Evolutionary conservation across 2,888 invertebrate genomes (phyloP).

Genomic region (Lochmaea capreae): DNA sequence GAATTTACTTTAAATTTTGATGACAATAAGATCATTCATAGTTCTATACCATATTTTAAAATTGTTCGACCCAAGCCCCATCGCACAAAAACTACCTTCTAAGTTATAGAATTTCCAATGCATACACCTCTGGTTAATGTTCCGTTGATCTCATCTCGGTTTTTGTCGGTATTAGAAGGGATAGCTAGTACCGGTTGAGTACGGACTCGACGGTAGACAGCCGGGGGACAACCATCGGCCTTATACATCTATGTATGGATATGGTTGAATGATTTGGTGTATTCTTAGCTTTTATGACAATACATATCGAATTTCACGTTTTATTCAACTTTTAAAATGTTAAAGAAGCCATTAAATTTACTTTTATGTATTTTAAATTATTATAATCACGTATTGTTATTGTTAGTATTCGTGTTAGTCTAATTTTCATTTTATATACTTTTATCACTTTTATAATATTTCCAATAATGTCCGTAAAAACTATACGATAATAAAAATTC

Average conservation of each 20-base stretch:
- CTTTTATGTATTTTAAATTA: neutral
- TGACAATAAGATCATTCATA: too few relatives aligned
- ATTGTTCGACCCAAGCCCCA: too few relatives aligned
- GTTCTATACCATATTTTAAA: too few relatives aligned
- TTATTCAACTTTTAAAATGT: neutral
- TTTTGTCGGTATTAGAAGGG: conserved; percentile 47
- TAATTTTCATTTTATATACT: too few relatives aligned
- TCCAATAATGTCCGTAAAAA: too few relatives aligned
- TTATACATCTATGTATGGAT: neutral
- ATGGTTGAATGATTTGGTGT: conserved; percentile 1
- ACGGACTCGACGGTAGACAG: conserved; percentile 16
- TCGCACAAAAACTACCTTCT: too few relatives aligned
- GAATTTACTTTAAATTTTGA: too few relatives aligned
- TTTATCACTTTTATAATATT: too few relatives aligned
- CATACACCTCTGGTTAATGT: conserved; percentile 29
- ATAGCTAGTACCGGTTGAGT: conserved; percentile 25
- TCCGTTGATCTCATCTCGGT: conserved; percentile 41
- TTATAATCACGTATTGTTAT: too few relatives aligned
- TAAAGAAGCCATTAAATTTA: neutral
- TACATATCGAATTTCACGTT: conserved; percentile 1
- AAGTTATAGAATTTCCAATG: neutral
- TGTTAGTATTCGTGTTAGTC: too few relatives aligned
- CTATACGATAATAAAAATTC: too few relatives aligned
- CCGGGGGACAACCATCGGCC: conserved; percentile 11
- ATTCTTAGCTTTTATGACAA: neutral